Evolutionary conservation across 2,797 vertebrate genomes (phyloP).

Genomic region (Harpagifer antarcticus): DNA sequence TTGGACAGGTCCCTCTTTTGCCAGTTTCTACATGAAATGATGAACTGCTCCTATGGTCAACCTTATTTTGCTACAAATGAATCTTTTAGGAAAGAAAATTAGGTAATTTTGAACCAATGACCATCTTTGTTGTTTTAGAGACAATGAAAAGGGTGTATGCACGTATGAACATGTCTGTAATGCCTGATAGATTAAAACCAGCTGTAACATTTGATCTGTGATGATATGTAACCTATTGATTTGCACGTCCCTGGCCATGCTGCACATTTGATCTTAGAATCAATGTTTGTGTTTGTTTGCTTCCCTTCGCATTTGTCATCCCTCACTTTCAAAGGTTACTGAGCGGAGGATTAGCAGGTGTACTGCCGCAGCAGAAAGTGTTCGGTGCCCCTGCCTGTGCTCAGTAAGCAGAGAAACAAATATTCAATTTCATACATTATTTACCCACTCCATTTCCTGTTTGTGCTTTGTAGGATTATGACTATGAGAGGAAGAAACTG

Average conservation of each 20-base stretch:
- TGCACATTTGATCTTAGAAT: conserved; percentile 46
- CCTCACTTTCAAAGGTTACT: conserved; percentile 48
- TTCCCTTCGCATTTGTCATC: conserved; percentile 39
- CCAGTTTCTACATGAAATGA: conserved; percentile 23
- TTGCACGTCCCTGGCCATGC: conserved; percentile 28
- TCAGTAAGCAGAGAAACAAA: conserved; percentile 29
- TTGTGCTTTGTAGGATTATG: conserved; percentile 81
- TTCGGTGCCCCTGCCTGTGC: conserved; percentile 34
- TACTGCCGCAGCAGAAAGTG: conserved; percentile 42
- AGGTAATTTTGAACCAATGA: not conserved
- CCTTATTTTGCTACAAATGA: not conserved
- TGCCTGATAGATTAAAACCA: conserved; percentile 25
- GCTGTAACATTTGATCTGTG: conserved; percentile 15
- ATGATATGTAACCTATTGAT: conserved; percentile 34
- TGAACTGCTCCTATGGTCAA: not conserved
- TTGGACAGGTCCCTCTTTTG: not conserved
- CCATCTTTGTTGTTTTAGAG: conserved; percentile 1
- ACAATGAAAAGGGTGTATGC: not conserved
- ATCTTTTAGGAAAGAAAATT: conserved; percentile 6
- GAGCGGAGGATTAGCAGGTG: conserved; percentile 55
- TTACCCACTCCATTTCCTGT: conserved; percentile 63
- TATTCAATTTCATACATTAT: conserved; percentile 74
- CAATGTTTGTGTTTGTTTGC: conserved; percentile 45
- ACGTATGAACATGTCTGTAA: not conserved
- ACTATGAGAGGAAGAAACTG: conserved; percentile 88